Conservation (phyloP, 2,113 vertebrate genomes). For the Scopus umbretta region DNA sequence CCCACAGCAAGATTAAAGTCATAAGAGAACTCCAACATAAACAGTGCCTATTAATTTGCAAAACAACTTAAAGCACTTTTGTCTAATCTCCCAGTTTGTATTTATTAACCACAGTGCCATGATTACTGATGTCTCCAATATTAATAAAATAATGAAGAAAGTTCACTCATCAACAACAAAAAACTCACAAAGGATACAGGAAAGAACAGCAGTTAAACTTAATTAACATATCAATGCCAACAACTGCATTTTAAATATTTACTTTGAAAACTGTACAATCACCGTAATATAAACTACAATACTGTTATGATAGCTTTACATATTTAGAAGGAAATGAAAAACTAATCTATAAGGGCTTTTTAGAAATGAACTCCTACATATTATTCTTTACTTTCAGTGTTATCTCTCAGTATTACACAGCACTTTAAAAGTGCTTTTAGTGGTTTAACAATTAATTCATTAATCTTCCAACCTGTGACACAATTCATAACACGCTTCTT, state of each 20-base stretch:
- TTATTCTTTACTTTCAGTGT: not conserved
- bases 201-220: not conserved
- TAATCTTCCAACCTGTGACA: not conserved
- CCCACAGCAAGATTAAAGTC: slow-evolving; percentile 15
- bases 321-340: too few relatives aligned
- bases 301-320: not conserved
- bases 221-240: not conserved
- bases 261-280: not conserved
- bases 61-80: slow-evolving; percentile 34
- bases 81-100: not conserved
- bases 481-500: not conserved
- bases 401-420: not conserved
- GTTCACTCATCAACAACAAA: not conserved
- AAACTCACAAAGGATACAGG: not conserved
- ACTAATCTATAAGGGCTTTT: not conserved
- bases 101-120: slow-evolving; percentile 26
- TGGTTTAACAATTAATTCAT: not conserved
- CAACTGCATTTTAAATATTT: not conserved
- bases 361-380: not conserved
- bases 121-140: not conserved
- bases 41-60: not conserved
- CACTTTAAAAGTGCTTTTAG: slow-evolving; percentile 7
- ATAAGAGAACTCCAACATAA: slow-evolving; percentile 8
- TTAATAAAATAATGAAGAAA: not conserved
- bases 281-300: not conserved